Evolutionary conservation across 2,113 vertebrate species (phyloP).

Genomic region (Nothoprocta perdicaria): DNA sequence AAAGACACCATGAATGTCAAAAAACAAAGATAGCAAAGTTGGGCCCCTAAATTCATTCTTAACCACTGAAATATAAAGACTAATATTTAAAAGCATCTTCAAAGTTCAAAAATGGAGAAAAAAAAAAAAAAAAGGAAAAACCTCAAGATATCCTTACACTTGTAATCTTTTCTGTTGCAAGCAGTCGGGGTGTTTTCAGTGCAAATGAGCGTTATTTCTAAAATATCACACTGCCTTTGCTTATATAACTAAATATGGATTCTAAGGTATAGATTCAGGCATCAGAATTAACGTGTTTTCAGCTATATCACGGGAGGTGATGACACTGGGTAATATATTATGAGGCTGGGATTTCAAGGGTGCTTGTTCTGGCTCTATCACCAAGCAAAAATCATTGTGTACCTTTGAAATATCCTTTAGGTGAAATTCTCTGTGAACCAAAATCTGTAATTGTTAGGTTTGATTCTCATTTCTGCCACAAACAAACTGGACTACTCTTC

Average conservation of each 20-base stretch:
- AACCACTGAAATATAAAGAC: neutral
- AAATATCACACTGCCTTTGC: neutral
- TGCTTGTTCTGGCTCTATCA: neutral
- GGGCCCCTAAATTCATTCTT: neutral
- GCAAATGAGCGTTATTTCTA: neutral
- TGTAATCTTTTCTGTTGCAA: neutral
- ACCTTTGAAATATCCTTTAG: neutral
- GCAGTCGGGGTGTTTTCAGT: neutral
- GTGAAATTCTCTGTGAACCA: neutral
- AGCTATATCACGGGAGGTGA: neutral
- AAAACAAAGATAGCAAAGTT: neutral
- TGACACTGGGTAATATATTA: neutral
- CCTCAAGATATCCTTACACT: neutral
- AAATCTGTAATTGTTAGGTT: neutral
- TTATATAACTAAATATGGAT: neutral
- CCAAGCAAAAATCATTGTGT: neutral
- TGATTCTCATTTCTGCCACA: neutral
- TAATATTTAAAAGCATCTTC: neutral
- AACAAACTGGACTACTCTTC: neutral
- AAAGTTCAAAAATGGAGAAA: neutral
- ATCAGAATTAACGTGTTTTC: neutral
- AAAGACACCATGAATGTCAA: neutral
- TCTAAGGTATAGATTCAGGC: conserved; percentile 1
- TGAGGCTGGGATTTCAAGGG: neutral
- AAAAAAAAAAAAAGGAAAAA: neutral